These are phyloP conservation scores for Cephus sareptanus DNA, from an alignment of 2,888 invertebrate species.

Conservation along the genomic window DNA sequence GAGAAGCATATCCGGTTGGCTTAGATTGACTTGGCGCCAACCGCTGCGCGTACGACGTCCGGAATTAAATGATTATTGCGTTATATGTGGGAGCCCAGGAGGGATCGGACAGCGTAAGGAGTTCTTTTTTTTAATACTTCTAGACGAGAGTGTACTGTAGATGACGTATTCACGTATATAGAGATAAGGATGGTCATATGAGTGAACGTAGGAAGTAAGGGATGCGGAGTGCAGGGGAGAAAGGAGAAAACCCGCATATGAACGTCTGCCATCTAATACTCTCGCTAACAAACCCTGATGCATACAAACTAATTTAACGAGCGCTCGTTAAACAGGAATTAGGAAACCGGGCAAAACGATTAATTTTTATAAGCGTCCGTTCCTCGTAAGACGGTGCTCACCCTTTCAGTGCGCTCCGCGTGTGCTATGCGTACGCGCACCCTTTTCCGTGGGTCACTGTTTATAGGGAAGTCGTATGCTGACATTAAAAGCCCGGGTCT, in stretches of 20 bases:
- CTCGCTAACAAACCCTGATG: conserved; percentile 20
- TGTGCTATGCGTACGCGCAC: neutral
- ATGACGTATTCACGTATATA: no score
- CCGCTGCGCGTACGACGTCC: conserved; percentile 61
- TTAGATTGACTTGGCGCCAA: conserved; percentile 66
- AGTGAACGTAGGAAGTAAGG: conserved; percentile 12
- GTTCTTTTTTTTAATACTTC: no score
- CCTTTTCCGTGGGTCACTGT: neutral
- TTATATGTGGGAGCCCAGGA: conserved; percentile 47
- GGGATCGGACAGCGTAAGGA: conserved; percentile 5
- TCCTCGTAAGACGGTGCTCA: neutral
- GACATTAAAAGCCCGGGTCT: neutral
- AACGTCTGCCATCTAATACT: conserved; percentile 19
- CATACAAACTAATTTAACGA: conserved; percentile 29
- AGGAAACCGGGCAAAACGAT: conserved; percentile 56
- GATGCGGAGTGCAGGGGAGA: conserved; percentile 21
- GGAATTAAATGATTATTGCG: conserved; percentile 65
- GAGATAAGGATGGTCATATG: neutral
- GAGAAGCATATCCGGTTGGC: conserved; percentile 65
- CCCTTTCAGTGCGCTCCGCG: neutral
- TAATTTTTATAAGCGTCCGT: conserved; percentile 48
- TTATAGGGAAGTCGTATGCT: neutral
- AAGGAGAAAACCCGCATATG: conserved; percentile 30
- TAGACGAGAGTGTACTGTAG: no score
- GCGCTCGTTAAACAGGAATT: conserved; percentile 41